Conservation (phyloP, 2,888 invertebrate species). For the Cataglyphis albicans region DNA sequence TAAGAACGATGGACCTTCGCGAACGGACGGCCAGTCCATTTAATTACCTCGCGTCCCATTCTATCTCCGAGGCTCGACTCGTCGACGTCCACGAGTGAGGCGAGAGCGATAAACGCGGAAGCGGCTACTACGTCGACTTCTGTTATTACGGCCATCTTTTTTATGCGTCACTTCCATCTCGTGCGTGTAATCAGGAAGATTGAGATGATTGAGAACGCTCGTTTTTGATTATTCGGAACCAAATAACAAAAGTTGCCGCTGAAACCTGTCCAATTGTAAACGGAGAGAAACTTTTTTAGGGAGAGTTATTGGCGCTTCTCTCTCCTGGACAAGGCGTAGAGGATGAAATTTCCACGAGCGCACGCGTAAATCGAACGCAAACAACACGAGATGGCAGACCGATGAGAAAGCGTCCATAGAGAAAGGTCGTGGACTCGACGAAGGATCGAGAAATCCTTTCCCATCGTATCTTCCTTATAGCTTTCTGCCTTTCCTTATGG, state of each 20-base stretch:
- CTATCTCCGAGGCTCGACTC: slow-evolving; percentile 29
- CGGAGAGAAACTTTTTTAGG: slow-evolving; percentile 33
- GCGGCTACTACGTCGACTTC: slow-evolving; percentile 27
- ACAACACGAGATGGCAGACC: slow-evolving; percentile 34
- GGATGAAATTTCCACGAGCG: slow-evolving; percentile 19
- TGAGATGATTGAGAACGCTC: slow-evolving; percentile 1
- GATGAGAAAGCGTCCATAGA: slow-evolving; percentile 29
- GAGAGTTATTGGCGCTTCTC: slow-evolving; percentile 12
- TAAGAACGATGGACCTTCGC: slow-evolving; percentile 57
- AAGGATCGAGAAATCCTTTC: slow-evolving; percentile 71
- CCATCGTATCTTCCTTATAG: slow-evolving; percentile 66
- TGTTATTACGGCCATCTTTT: slow-evolving; percentile 33
- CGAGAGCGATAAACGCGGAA: slow-evolving; percentile 47
- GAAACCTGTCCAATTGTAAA: background rate
- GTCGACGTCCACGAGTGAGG: slow-evolving; percentile 32
- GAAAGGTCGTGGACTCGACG: slow-evolving; percentile 67
- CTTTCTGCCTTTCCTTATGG: slow-evolving; percentile 41
- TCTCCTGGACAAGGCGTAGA: background rate
- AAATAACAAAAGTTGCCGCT: slow-evolving; percentile 19
- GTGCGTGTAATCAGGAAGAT: slow-evolving; percentile 37
- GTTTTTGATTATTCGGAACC: background rate
- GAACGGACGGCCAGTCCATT: slow-evolving; percentile 47
- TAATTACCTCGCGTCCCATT: slow-evolving; percentile 62
- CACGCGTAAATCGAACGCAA: slow-evolving; percentile 31
- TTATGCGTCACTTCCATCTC: slow-evolving; percentile 23